These are phyloP conservation scores for Catonia carolina DNA, from an alignment of 2,888 invertebrate genomes.

Conservation along the genomic window DNA sequence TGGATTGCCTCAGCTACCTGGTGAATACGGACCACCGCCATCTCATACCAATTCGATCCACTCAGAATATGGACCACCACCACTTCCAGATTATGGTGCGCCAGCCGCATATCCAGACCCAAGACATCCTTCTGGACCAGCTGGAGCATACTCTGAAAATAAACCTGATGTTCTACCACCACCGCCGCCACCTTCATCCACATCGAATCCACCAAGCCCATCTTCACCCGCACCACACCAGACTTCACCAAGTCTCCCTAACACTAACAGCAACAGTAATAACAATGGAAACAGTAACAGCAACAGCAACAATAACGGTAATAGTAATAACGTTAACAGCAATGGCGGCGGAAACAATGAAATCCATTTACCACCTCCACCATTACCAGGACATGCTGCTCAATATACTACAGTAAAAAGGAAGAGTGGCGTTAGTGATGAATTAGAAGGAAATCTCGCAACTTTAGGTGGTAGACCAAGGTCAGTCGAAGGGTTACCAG, in stretches of 20 bases:
- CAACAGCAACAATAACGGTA: constrained; percentile 49
- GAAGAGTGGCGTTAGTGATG: constrained; percentile 54
- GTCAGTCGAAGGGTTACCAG: constrained; percentile 76
- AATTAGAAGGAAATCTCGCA: constrained; percentile 66
- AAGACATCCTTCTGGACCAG: constrained; percentile 71
- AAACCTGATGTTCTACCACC: constrained; percentile 77
- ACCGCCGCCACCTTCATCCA: constrained; percentile 59
- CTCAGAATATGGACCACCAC: constrained; percentile 62
- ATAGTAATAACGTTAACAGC: constrained; percentile 39
- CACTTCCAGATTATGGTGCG: constrained; percentile 60
- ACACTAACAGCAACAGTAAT: constrained; percentile 50
- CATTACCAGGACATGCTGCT: constrained; percentile 72
- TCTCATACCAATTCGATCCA: constrained; percentile 44
- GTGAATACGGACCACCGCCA: constrained; percentile 43
- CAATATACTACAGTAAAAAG: constrained; percentile 78
- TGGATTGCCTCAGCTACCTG: constrained; percentile 40
- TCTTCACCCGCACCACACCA: constrained; percentile 45
- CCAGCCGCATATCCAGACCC: constrained; percentile 78
- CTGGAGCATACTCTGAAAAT: constrained; percentile 69
- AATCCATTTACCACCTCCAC: constrained; percentile 70
- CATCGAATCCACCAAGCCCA: constrained; percentile 45
- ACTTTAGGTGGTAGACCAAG: constrained; percentile 80
- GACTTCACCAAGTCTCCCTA: constrained; percentile 38
- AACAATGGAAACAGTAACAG: constrained; percentile 47
- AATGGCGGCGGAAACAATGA: constrained; percentile 48